Conservation (phyloP, 2,113 vertebrate species). For the Uria lomvia region DNA sequence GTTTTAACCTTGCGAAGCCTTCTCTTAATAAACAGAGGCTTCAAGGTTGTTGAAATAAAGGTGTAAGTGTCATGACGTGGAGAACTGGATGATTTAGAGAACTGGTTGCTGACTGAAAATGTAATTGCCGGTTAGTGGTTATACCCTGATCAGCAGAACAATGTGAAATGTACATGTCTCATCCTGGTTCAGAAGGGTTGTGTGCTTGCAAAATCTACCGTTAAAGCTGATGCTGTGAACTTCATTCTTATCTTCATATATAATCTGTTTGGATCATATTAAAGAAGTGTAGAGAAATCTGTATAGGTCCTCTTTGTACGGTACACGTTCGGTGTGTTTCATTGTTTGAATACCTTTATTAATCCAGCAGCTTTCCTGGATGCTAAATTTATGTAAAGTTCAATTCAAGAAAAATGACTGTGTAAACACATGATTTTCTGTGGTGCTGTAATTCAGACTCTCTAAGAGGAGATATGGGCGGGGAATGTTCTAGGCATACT, state of each 20-base stretch:
- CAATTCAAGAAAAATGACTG: neutral
- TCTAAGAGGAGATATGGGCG: fast-evolving
- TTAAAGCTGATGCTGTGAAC: neutral
- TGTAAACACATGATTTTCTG: neutral
- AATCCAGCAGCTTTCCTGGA: neutral
- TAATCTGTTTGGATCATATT: neutral
- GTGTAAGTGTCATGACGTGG: neutral
- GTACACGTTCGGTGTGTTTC: neutral
- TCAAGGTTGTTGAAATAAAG: neutral
- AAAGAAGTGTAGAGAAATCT: neutral
- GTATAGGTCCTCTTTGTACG: neutral
- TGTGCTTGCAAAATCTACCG: neutral
- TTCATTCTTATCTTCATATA: neutral
- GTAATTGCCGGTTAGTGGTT: neutral
- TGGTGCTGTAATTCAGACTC: neutral
- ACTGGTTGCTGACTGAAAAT: neutral
- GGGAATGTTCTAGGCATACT: neutral
- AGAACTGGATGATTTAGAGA: neutral
- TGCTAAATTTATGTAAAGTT: neutral
- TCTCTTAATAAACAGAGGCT: neutral
- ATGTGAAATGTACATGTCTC: neutral
- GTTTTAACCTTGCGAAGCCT: neutral
- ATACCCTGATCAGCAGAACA: neutral
- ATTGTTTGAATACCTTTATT: neutral
- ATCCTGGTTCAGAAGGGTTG: neutral